Conservation (phyloP, 2,113 vertebrate genomes). For the Mirounga angustirostris region DNA sequence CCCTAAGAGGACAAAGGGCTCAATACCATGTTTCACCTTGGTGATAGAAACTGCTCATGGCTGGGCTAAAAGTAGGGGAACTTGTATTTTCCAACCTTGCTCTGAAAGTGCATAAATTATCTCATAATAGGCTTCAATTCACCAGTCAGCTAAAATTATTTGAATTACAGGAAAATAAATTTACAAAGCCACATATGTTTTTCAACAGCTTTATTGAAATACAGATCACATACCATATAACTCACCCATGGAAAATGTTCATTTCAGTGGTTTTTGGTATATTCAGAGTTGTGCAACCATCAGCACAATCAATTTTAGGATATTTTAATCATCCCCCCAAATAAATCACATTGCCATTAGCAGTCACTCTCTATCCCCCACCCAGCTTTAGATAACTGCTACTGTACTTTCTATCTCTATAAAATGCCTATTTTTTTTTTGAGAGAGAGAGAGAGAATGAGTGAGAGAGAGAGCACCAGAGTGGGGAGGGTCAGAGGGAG, state of each 20-base stretch:
- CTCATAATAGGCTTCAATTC: neutral
- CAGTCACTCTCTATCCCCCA: neutral
- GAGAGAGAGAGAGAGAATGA: too few species aligned
- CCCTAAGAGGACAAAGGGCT: neutral
- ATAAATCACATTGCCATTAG: neutral
- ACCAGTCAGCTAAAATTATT: neutral
- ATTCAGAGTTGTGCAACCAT: neutral
- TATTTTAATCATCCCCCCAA: neutral
- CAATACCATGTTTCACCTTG: neutral
- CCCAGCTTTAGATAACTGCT: neutral
- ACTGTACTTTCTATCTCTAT: neutral
- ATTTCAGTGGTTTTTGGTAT: neutral
- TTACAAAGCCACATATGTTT: neutral
- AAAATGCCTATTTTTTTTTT: neutral
- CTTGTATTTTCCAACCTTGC: neutral
- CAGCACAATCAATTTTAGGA: neutral
- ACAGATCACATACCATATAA: neutral
- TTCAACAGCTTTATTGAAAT: slow-evolving; percentile 29
- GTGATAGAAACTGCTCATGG: neutral
- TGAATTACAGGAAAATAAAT: slow-evolving; percentile 42
- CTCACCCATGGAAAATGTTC: neutral
- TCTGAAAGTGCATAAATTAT: neutral
- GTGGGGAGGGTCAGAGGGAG: too few species aligned
- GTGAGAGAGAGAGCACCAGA: too few species aligned
- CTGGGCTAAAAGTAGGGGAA: neutral